phyloP scores from a whole-genome alignment of 2,113 vertebrate genomes.

The Chloropsis hardwickii region DNA sequence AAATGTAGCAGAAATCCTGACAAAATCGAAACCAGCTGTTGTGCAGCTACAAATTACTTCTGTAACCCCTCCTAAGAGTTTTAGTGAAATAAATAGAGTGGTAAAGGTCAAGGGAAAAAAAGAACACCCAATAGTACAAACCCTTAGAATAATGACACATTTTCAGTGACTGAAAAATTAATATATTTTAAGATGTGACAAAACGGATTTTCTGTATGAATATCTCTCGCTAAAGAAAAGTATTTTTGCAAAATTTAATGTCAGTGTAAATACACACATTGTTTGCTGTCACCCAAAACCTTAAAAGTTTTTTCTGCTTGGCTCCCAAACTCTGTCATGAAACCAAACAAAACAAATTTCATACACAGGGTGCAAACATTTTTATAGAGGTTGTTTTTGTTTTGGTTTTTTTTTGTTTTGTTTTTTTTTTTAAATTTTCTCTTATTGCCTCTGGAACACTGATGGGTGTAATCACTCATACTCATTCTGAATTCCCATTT shows the following conservation, averaged over 20 bases:
- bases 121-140: not conserved
- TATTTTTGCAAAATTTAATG: not conserved
- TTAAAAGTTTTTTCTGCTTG: not conserved
- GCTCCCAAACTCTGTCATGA: not conserved
- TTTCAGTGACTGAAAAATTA: not conserved
- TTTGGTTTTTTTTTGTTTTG: not conserved
- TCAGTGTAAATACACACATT: not conserved
- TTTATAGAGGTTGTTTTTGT: not conserved
- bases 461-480: not conserved
- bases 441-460: not conserved
- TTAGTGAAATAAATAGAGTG: slow-evolving; percentile 1
- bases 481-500: not conserved
- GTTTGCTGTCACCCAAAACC: not conserved
- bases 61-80: not conserved
- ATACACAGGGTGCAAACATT: not conserved
- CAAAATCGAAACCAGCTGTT: slow-evolving; percentile 44
- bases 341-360: not conserved
- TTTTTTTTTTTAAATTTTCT: not conserved
- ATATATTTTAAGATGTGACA: not conserved
- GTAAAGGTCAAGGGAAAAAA: not conserved
- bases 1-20: slow-evolving; percentile 32
- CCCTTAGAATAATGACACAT: not conserved
- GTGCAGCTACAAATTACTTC: slow-evolving; percentile 32
- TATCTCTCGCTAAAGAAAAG: not conserved
- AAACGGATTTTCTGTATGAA: not conserved